A percentile compares a stretch with the other conserved stretches of the same genome.
phyloP scores from a whole-genome alignment of 1,140 invertebrate genomes.

The Papilio aristodemus region DNA sequence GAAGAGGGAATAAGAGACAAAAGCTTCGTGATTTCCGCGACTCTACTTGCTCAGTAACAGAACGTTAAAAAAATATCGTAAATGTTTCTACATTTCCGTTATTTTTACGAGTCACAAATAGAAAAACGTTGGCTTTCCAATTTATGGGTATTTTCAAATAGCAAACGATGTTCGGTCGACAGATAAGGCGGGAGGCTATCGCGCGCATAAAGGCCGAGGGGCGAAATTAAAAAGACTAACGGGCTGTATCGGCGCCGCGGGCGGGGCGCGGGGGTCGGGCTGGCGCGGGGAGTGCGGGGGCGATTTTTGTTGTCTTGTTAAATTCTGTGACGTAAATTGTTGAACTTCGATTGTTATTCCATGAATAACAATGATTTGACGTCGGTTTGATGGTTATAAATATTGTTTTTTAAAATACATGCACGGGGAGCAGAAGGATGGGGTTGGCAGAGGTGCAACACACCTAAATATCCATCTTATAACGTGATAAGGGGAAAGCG shows the following conservation, averaged over 20 bases:
- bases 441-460: no score
- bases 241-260: conserved; percentile 34
- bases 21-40: no score
- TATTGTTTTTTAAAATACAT: no score
- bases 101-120: conserved; percentile 10
- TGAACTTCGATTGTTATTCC: neutral
- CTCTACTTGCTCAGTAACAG: no score
- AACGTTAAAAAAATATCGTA: no score
- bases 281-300: neutral
- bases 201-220: conserved; percentile 43
- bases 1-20: no score
- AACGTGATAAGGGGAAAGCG: no score
- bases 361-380: neutral
- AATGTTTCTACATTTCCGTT: neutral
- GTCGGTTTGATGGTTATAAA: no score
- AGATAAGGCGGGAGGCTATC: conserved; percentile 39
- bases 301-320: neutral
- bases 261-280: conserved; percentile 8
- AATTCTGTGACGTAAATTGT: neutral
- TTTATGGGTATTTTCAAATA: conserved; percentile 43
- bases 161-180: conserved; percentile 40
- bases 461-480: no score
- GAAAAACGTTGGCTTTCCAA: conserved; percentile 10
- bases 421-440: no score
- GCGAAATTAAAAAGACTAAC: conserved; percentile 51